phyloP scores from a whole-genome alignment of 2,797 vertebrate species.

The Enteromius thamalakanensis region DNA sequence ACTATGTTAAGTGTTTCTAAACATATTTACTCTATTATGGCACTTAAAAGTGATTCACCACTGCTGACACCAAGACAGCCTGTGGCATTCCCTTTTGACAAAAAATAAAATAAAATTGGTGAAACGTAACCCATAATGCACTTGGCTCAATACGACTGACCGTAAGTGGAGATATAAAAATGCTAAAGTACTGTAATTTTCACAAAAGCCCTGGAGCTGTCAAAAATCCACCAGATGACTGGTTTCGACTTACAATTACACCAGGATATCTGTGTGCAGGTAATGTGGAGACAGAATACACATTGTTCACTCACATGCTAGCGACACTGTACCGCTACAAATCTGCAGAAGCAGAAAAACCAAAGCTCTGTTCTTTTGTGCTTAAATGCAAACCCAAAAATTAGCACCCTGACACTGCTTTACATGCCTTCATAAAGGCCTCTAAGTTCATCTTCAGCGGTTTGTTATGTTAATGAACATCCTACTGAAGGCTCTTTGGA shows the following conservation, averaged over 20 bases:
- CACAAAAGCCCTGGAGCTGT: not conserved
- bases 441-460: conserved; percentile 11
- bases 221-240: not conserved
- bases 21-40: not conserved
- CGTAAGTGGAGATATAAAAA: not conserved
- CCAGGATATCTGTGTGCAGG: not conserved
- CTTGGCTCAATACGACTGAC: not conserved
- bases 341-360: not conserved
- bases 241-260: not conserved
- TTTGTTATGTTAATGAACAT: conserved; percentile 34
- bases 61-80: not conserved
- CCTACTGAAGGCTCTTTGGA: conserved; percentile 11
- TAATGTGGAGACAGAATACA: not conserved
- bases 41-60: not conserved
- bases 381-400: not conserved
- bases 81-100: not conserved
- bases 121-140: not conserved
- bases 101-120: not conserved
- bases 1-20: not conserved
- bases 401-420: not conserved
- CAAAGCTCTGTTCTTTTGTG: not conserved
- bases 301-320: not conserved
- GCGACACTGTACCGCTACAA: not conserved
- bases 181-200: not conserved
- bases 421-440: not conserved